Evolutionary conservation across 2,888 invertebrate genomes (phyloP).

Genomic region (Stictocephala bisonia): DNA sequence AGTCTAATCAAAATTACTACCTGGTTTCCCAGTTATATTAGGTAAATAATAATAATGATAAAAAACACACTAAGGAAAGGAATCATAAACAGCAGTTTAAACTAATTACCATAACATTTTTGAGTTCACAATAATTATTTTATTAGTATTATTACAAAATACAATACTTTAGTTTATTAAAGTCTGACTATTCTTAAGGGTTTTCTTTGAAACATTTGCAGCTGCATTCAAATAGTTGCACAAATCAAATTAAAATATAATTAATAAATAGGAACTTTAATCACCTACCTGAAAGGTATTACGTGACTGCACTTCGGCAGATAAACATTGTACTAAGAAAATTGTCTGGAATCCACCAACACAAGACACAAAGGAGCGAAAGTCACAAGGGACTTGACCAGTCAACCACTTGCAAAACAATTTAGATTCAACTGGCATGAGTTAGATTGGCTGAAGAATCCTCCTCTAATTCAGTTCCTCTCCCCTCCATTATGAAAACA

Average conservation of each 20-base stretch:
- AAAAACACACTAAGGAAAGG: neutral
- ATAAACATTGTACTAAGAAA: conserved; percentile 2
- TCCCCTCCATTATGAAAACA: conserved; percentile 23
- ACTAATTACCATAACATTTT: neutral
- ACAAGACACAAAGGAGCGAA: neutral
- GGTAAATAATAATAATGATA: neutral
- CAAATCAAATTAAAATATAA: neutral
- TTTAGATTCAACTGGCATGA: conserved; percentile 7
- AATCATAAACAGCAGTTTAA: neutral
- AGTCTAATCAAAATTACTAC: too few relatives aligned
- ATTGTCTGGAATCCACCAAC: neutral
- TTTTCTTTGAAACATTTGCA: too few relatives aligned
- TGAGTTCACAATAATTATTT: neutral
- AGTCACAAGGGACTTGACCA: neutral
- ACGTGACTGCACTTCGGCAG: conserved; percentile 33
- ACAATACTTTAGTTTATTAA: too few relatives aligned
- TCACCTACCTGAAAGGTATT: too few relatives aligned
- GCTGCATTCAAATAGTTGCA: neutral
- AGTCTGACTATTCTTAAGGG: too few relatives aligned
- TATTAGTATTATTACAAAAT: too few relatives aligned
- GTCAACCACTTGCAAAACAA: conserved; percentile 29
- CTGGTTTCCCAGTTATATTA: neutral
- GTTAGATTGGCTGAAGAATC: conserved; percentile 24
- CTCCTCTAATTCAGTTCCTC: conserved; percentile 8
- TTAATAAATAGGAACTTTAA: too few relatives aligned